Evolutionary conservation across 2,113 vertebrate species (phyloP).

Genomic region (Notarius quadriscutis): DNA sequence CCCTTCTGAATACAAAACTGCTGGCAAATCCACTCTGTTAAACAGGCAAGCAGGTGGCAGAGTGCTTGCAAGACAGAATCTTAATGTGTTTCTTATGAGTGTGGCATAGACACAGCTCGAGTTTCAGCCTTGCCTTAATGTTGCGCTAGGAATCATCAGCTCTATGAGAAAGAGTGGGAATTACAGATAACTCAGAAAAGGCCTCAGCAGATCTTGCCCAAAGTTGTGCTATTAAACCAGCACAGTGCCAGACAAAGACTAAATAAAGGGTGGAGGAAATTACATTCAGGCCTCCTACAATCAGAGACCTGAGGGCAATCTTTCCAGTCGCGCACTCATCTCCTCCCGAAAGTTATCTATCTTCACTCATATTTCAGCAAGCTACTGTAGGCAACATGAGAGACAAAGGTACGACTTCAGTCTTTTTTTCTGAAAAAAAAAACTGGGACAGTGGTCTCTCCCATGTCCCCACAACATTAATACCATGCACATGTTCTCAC

Average conservation of each 20-base stretch:
- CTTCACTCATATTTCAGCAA: constrained; percentile 18
- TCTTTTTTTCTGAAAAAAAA: background rate
- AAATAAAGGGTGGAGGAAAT: constrained; percentile 40
- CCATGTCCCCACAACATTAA: constrained; percentile 13
- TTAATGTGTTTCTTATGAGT: constrained; percentile 28
- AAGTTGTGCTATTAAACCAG: constrained; percentile 1
- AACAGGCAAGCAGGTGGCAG: constrained; percentile 29
- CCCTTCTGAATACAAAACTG: constrained; percentile 29
- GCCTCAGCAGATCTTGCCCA: background rate
- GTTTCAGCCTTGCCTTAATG: constrained; percentile 36
- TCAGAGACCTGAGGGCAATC: constrained; percentile 23
- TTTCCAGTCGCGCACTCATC: constrained; percentile 2
- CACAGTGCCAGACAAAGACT: constrained; percentile 9
- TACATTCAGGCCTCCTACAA: constrained; percentile 23
- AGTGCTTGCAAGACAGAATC: constrained; percentile 30
- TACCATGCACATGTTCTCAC: constrained; percentile 35
- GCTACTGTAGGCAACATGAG: background rate
- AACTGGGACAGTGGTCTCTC: background rate
- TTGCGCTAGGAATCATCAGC: background rate
- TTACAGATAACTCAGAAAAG: background rate
- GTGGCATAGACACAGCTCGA: constrained; percentile 9
- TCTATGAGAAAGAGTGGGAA: constrained; percentile 2
- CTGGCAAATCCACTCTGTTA: constrained; percentile 27
- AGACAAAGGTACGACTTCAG: background rate
- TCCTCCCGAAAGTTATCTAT: background rate